Percentiles rank a stretch among this genome's conserved stretches.
These are phyloP conservation scores for Motacilla alba DNA, from an alignment of 2,113 vertebrate genomes.

Conservation along the genomic window DNA sequence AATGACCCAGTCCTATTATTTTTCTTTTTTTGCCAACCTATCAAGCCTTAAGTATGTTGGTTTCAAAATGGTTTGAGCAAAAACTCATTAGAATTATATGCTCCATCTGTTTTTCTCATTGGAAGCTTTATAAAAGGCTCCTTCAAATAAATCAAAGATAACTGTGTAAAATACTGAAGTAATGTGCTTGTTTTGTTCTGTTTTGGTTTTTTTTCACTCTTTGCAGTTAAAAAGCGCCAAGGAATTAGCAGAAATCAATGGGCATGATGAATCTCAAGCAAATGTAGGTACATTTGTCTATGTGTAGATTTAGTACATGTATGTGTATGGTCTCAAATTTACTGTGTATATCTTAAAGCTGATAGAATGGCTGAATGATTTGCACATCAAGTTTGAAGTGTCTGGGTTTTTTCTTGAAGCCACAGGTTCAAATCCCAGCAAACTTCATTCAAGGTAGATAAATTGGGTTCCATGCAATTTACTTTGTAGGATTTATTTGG, in stretches of 20 bases:
- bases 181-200: slow-evolving; percentile 45
- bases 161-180: slow-evolving; percentile 47
- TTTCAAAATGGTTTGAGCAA: slow-evolving; percentile 57
- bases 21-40: slow-evolving; percentile 17
- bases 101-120: slow-evolving; percentile 68
- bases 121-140: slow-evolving; percentile 64
- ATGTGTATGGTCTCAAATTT: background rate
- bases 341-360: background rate
- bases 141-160: slow-evolving; percentile 69
- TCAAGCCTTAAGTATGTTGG: slow-evolving; percentile 62
- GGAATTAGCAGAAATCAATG: slow-evolving; percentile 79
- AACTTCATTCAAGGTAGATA: slow-evolving; percentile 53
- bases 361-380: background rate
- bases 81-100: slow-evolving; percentile 69
- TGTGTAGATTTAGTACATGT: background rate
- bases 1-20: slow-evolving; percentile 59
- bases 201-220: slow-evolving; percentile 42
- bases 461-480: slow-evolving; percentile 54
- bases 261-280: slow-evolving; percentile 75
- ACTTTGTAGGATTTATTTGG: slow-evolving; percentile 59
- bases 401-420: background rate
- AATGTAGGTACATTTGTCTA: slow-evolving; percentile 72
- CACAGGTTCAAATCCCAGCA: slow-evolving; percentile 28
- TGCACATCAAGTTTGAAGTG: background rate
- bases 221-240: slow-evolving; percentile 79